Evolutionary conservation across 2,797 vertebrate genomes (phyloP), one percentile per base, ranked within the genome.

Genomic region (Sebastes oblongus): DNA sequence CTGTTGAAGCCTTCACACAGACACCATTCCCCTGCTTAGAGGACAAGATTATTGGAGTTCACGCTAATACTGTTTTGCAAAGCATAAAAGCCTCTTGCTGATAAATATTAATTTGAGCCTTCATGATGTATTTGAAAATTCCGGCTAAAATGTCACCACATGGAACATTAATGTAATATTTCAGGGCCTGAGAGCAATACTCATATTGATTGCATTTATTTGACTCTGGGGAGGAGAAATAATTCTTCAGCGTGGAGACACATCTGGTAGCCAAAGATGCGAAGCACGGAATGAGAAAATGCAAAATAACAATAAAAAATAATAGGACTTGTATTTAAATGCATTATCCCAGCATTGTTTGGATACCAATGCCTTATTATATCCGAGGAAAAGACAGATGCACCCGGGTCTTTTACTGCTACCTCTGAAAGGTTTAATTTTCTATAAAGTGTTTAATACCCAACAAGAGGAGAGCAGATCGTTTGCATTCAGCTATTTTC

Each of bases 141-240:
- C 98, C 97, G 97, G 97, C 98, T 99, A 99, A 99, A 99, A 99
- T 99, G 98, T 99, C 98, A 99, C 98, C 98, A 99, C 98, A 98
- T 98, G 98, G 98, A 99, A 98, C 98, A 99, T 99, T 99, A 99
- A 99, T 99, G 98, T 98, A 99, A 99, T 99, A 99, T 99, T 98
- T 99, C 98, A 99, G 97, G 98, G 97, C 97, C 98, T 99, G 98
- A 99, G 98, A 98, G 98, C 98, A 98, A 99, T 98, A 97, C 97
- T 99, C 98, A 99, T 99, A 99, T 99, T 99, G 98, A 99, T 99
- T 99, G 98, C 98, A 98, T 99, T 99, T 99, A 99, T 99, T 98
- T 98, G 97, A 99, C 98, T 99, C 98, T 96, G 96, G 98, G 98
- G 98, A 99, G 96, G 97, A 97, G 97, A 97, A 98, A 99, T 99